Percentiles rank a stretch among this genome's conserved stretches.
These are phyloP conservation scores for Sarcophaga rosellei DNA, from an alignment of 2,888 invertebrate genomes.

Conservation along the genomic window DNA sequence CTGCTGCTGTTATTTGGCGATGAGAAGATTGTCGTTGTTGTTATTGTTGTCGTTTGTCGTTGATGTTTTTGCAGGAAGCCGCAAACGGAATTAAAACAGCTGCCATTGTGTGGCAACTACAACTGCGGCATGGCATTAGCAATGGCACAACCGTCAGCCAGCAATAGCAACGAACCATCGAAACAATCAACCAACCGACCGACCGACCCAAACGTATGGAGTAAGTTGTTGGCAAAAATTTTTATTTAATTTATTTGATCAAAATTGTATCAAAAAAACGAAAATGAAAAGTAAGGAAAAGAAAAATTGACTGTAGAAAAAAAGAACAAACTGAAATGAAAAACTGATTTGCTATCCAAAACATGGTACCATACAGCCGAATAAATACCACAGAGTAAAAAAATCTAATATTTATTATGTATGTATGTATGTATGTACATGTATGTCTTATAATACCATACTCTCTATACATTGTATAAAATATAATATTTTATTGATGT, in stretches of 20 bases:
- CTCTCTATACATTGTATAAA: neutral
- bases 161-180: constrained; percentile 11
- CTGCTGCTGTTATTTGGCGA: constrained; percentile 41
- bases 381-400: constrained; percentile 11
- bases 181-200: constrained; percentile 7
- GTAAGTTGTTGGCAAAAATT: constrained; percentile 54
- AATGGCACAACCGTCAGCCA: constrained; percentile 39
- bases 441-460: too few relatives aligned
- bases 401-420: neutral
- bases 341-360: constrained; percentile 24
- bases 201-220: neutral
- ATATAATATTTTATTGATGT: neutral
- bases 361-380: constrained; percentile 16
- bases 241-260: constrained; percentile 68
- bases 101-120: constrained; percentile 51
- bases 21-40: constrained; percentile 40
- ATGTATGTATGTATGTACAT: neutral
- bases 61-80: constrained; percentile 52
- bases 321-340: neutral
- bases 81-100: constrained; percentile 62
- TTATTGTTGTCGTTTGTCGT: constrained; percentile 5
- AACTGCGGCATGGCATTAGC: constrained; percentile 31
- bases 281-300: neutral
- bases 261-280: constrained; percentile 53
- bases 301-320: neutral